Conservation (phyloP, 2,113 vertebrate genomes). For the Seriola aureovittata region DNA sequence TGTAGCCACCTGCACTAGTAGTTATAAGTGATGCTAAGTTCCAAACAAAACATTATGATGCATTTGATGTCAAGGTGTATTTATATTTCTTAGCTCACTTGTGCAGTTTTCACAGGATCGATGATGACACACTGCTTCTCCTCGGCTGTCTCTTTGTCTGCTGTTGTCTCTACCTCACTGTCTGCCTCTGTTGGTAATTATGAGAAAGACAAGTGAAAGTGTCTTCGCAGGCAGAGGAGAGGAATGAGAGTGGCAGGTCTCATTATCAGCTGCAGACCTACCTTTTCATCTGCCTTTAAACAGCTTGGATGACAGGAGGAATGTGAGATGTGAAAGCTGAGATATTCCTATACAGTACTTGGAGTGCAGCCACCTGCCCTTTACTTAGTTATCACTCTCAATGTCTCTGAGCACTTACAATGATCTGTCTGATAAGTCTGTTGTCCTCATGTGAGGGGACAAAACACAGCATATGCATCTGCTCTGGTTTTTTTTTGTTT, state of each 20-base stretch:
- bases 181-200: conserved; percentile 14
- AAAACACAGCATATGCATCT: not conserved
- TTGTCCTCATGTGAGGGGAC: not conserved
- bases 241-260: conserved; percentile 5
- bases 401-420: not conserved
- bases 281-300: conserved; percentile 7
- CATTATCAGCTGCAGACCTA: conserved; percentile 6
- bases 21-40: not conserved
- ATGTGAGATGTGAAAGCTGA: not conserved
- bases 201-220: conserved; percentile 3
- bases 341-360: not conserved
- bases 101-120: not conserved
- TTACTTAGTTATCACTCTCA: not conserved
- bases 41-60: not conserved
- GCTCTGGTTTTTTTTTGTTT: conserved; percentile 11
- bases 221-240: not conserved
- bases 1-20: not conserved
- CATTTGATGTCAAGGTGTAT: not conserved
- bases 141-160: not conserved
- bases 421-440: conserved; percentile 6
- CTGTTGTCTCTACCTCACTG: conserved; percentile 21
- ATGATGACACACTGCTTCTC: not conserved
- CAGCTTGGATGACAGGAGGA: not conserved
- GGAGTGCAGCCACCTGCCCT: not conserved
- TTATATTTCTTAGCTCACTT: not conserved